phyloP scores from a whole-genome alignment of 1,140 invertebrate species.

The Leptestheria dahalacensis region DNA sequence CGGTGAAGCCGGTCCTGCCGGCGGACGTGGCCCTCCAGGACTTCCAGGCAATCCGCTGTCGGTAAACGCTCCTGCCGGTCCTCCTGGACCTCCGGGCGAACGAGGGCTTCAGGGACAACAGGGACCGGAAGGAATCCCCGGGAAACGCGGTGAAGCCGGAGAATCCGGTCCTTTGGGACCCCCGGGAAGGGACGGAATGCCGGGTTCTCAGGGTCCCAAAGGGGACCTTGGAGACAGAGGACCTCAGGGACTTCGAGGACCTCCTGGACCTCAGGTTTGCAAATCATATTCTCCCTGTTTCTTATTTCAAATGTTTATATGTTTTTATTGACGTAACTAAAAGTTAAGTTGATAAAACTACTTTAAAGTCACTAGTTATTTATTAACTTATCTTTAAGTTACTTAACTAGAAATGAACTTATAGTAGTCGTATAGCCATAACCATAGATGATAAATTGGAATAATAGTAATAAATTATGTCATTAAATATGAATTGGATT shows the following conservation, averaged over 20 bases:
- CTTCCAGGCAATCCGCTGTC: constrained; percentile 1
- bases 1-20: constrained; percentile 5
- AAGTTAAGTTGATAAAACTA: too few relatives aligned
- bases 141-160: constrained; percentile 10
- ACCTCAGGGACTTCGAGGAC: constrained; percentile 21
- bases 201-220: background rate
- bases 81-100: constrained; percentile 12
- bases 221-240: constrained; percentile 15
- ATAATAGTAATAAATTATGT: too few relatives aligned
- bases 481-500: too few relatives aligned
- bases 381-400: too few relatives aligned
- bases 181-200: constrained; percentile 15
- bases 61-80: constrained; percentile 6
- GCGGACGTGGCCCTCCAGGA: constrained; percentile 16
- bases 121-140: constrained; percentile 16
- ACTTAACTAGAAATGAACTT: too few relatives aligned
- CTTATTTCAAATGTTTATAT: too few relatives aligned
- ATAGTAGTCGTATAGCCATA: too few relatives aligned
- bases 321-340: too few relatives aligned
- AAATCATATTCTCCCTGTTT: too few relatives aligned
- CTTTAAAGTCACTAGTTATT: too few relatives aligned
- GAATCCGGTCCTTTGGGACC: constrained; percentile 15
- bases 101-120: constrained; percentile 17
- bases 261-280: too few relatives aligned
- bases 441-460: too few relatives aligned